Conservation (phyloP, 2,888 invertebrate genomes). For the Parthenolecanium corni region DNA sequence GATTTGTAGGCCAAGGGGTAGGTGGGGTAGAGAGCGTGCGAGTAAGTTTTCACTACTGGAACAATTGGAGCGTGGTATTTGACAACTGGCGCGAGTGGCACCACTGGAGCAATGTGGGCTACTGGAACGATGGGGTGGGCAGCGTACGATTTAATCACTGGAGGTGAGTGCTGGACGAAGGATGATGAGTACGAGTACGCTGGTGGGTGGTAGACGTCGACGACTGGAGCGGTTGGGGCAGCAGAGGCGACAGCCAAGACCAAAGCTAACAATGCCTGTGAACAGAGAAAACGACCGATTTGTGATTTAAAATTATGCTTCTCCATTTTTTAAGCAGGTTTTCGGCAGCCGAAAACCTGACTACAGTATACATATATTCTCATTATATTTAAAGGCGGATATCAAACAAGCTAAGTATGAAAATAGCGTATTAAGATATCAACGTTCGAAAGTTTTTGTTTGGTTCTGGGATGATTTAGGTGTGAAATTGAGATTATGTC, state of each 20-base stretch:
- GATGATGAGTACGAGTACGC: slow-evolving; percentile 15
- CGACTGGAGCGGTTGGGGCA: slow-evolving; percentile 3
- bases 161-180: slow-evolving; percentile 13
- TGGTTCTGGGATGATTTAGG: no score
- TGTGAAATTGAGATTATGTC: no score
- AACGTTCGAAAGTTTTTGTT: no score
- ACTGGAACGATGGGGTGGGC: slow-evolving; percentile 1
- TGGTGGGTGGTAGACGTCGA: background rate
- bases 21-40: background rate
- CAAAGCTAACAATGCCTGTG: background rate
- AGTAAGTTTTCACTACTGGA: slow-evolving; percentile 6
- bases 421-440: no score
- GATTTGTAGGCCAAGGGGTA: background rate
- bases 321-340: no score
- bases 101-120: background rate
- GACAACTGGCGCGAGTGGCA: background rate
- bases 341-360: no score
- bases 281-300: no score
- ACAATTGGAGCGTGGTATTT: background rate
- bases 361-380: no score
- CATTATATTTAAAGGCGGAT: no score
- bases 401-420: no score
- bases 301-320: no score
- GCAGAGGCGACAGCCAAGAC: slow-evolving; percentile 8
- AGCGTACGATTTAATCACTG: slow-evolving; percentile 3